Conservation (phyloP, 2,113 vertebrate genomes). For the Psilopsiagon aurifrons region DNA sequence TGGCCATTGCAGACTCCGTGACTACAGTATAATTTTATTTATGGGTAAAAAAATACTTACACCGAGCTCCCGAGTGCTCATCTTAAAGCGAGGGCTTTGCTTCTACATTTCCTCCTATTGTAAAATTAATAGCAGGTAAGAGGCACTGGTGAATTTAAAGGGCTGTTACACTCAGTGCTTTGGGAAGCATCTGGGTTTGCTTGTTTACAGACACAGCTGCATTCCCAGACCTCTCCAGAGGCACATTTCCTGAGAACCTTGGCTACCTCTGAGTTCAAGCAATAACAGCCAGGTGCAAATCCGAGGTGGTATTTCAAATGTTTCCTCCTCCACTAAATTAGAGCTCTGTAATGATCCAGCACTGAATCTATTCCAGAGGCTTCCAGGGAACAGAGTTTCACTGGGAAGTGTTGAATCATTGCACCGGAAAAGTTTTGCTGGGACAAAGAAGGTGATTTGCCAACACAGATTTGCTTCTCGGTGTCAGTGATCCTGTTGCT, state of each 20-base stretch:
- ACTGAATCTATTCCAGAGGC: not conserved
- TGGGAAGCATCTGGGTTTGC: not conserved
- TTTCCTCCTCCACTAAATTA: not conserved
- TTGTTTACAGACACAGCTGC: not conserved
- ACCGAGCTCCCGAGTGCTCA: not conserved
- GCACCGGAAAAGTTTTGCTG: not conserved
- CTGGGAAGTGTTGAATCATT: not conserved
- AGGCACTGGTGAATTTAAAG: not conserved
- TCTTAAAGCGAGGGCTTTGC: not conserved
- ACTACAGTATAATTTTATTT: not conserved
- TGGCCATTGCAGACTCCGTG: not conserved
- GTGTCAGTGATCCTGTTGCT: not conserved
- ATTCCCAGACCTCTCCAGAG: not conserved
- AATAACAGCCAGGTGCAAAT: not conserved
- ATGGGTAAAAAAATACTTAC: not conserved
- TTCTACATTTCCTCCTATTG: not conserved
- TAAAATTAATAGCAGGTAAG: not conserved
- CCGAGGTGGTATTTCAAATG: not conserved
- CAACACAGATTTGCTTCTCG: not conserved
- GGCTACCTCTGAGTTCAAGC: not conserved
- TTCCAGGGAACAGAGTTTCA: not conserved
- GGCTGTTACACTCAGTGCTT: fast-evolving
- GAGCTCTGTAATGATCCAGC: not conserved
- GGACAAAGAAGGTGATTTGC: not conserved
- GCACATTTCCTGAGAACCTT: not conserved